Evolutionary conservation across 2,797 vertebrate genomes (phyloP).

Genomic region (Eulemur rubriventer): DNA sequence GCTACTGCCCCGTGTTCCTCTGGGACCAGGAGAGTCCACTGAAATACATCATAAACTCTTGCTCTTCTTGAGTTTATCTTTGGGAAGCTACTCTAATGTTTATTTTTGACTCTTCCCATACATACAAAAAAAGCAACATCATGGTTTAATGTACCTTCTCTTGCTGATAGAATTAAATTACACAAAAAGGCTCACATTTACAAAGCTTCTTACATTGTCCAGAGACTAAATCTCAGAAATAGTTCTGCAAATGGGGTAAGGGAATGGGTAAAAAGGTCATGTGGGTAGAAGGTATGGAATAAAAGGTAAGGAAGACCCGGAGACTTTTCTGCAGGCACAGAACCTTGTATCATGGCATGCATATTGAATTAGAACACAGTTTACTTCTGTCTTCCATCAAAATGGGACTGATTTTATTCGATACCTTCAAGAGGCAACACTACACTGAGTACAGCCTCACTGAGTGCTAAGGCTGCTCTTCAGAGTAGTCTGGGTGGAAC

Average conservation of each 20-base stretch:
- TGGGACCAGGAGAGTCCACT: background rate
- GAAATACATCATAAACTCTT: background rate
- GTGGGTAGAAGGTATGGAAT: background rate
- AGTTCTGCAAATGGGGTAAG: background rate
- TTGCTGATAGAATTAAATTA: background rate
- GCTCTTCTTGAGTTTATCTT: background rate
- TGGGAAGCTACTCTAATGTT: background rate
- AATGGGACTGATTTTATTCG: background rate
- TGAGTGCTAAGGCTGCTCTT: background rate
- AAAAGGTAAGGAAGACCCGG: background rate
- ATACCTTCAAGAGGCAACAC: background rate
- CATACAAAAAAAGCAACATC: background rate
- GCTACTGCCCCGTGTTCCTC: background rate
- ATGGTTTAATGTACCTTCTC: background rate
- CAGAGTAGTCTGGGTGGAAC: background rate
- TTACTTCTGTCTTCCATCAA: background rate
- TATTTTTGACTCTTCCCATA: background rate
- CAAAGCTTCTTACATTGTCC: background rate
- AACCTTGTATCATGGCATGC: background rate
- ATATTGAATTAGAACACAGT: background rate
- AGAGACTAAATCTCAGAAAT: conserved; percentile 18
- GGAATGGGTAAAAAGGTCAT: background rate
- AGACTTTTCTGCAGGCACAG: background rate
- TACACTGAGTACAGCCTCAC: background rate
- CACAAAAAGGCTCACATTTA: background rate